Percentiles rank a stretch among this genome's conserved stretches.
Evolutionary conservation across 2,888 invertebrate species (phyloP).

Genomic region (Rotaria macrura): DNA sequence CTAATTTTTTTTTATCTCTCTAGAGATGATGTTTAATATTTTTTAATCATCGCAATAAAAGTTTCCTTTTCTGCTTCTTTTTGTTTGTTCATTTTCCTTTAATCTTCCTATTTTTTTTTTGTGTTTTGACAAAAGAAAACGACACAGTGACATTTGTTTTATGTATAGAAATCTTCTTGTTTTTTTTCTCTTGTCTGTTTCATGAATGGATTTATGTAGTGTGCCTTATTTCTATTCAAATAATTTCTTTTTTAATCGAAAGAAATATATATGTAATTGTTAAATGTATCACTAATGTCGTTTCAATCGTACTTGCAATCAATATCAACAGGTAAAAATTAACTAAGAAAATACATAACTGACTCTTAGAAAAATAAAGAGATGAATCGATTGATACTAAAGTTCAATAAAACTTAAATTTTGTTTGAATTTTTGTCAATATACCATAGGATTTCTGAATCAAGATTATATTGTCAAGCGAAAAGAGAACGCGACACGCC

Average conservation of each 20-base stretch:
- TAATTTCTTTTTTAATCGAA: background rate
- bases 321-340: background rate
- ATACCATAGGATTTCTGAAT: no score
- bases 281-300: background rate
- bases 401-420: no score
- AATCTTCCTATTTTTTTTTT: background rate
- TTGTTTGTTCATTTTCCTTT: background rate
- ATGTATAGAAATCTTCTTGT: no score
- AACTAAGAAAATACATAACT: no score
- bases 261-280: background rate
- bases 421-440: no score
- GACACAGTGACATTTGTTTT: background rate
- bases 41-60: background rate
- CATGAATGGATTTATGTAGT: background rate
- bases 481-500: no score
- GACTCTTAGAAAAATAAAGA: no score
- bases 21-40: background rate
- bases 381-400: no score
- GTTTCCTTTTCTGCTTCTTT: background rate
- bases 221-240: background rate
- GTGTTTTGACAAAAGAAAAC: background rate
- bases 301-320: background rate
- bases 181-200: background rate
- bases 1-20: background rate
- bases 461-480: no score